These are phyloP conservation scores for Proterorhinus semilunaris DNA, from an alignment of 2,113 vertebrate species.

Conservation along the genomic window DNA sequence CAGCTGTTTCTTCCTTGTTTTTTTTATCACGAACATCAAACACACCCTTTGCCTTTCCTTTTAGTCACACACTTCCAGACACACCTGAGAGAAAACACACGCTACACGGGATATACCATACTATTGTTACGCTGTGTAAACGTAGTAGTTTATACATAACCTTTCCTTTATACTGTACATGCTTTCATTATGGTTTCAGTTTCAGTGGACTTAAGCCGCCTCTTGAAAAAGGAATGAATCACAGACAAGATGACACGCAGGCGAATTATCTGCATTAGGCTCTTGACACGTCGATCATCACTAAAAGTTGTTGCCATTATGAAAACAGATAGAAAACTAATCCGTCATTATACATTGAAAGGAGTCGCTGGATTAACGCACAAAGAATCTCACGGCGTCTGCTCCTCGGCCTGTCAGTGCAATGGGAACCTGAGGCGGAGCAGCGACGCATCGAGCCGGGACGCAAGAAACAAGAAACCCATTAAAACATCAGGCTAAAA, in stretches of 20 bases:
- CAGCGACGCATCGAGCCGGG: background rate
- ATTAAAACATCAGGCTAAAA: constrained; percentile 9
- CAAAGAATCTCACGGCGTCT: constrained; percentile 9
- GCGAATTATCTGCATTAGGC: background rate
- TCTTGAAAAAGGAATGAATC: background rate
- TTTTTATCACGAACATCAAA: constrained; percentile 16
- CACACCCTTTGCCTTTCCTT: constrained; percentile 39
- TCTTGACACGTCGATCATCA: background rate
- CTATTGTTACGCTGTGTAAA: background rate
- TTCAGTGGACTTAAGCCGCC: constrained; percentile 1
- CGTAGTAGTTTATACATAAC: background rate
- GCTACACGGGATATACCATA: constrained; percentile 25
- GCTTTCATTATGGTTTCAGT: background rate
- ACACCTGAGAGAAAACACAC: constrained; percentile 36
- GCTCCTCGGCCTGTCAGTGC: background rate
- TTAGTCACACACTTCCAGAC: constrained; percentile 12
- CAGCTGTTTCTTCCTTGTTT: background rate
- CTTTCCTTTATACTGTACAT: background rate
- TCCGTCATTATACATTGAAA: constrained; percentile 10
- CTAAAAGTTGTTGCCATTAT: background rate
- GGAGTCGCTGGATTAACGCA: constrained; percentile 10
- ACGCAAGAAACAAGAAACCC: background rate
- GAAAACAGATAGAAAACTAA: constrained; percentile 7
- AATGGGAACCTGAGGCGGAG: constrained; percentile 14
- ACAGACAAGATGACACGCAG: background rate